Conservation (phyloP, 2,888 invertebrate genomes). For the Drosophila prolongata region DNA sequence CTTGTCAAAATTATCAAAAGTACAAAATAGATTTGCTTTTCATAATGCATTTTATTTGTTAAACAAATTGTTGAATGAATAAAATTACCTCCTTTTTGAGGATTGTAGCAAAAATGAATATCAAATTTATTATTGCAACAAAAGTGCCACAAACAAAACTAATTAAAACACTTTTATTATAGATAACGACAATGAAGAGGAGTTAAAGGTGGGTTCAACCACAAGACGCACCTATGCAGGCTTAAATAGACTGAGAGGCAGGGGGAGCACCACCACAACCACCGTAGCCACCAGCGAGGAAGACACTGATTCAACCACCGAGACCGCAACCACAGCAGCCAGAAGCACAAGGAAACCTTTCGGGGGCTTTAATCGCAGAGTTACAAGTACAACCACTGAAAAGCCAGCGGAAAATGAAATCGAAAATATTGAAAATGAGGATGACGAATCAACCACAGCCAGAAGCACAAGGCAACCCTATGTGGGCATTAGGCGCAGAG, state of each 20-base stretch:
- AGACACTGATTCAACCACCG: constrained; percentile 10
- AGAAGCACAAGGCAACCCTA: constrained; percentile 14
- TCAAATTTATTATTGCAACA: background rate
- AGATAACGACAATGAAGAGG: constrained; percentile 14
- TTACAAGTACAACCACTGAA: constrained; percentile 6
- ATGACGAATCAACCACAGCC: background rate
- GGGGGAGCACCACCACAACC: constrained; percentile 10
- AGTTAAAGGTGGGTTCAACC: constrained; percentile 15
- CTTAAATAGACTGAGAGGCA: constrained; percentile 41
- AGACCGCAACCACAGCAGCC: constrained; percentile 1
- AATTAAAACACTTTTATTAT: background rate
- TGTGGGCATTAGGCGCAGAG: constrained; percentile 21
- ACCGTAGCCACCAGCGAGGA: background rate
- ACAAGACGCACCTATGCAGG: constrained; percentile 43
- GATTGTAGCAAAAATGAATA: too few relatives aligned
- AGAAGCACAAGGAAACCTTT: constrained; percentile 21
- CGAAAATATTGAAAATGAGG: background rate
- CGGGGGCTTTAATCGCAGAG: constrained; percentile 26
- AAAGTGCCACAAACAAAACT: background rate
- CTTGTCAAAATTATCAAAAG: background rate
- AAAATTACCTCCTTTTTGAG: background rate
- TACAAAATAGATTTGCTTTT: too few relatives aligned
- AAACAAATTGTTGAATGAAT: background rate
- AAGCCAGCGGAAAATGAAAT: background rate
- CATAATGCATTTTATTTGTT: too few relatives aligned